A percentile compares a stretch with the other conserved stretches of the same genome.
Evolutionary conservation across 2,888 invertebrate species (phyloP).

Genomic region (Mactromeris polynyma): DNA sequence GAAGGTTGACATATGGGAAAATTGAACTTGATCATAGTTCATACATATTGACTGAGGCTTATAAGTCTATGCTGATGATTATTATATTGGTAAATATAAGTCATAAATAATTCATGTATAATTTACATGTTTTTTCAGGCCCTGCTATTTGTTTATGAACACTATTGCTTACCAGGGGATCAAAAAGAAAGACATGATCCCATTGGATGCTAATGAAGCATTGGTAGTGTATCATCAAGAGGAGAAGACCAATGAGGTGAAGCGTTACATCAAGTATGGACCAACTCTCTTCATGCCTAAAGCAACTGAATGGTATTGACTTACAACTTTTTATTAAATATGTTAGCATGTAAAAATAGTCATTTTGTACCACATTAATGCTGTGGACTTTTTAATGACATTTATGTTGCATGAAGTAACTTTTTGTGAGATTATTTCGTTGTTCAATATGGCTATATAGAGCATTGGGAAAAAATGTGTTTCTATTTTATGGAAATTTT

Average conservation of each 20-base stretch:
- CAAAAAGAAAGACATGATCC: constrained; percentile 74
- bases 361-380: not conserved
- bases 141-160: constrained; percentile 80
- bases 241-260: constrained; percentile 73
- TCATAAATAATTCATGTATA: too few relatives aligned
- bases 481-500: too few relatives aligned
- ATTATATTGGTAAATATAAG: too few relatives aligned
- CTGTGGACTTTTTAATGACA: not conserved
- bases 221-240: constrained; percentile 82
- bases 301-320: constrained; percentile 84
- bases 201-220: constrained; percentile 85
- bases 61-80: too few relatives aligned
- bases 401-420: not conserved
- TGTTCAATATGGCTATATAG: not conserved
- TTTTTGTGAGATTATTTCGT: not conserved
- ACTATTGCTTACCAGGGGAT: constrained; percentile 78
- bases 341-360: not conserved
- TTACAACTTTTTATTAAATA: not conserved
- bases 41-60: too few relatives aligned
- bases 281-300: constrained; percentile 84
- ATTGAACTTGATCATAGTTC: too few relatives aligned
- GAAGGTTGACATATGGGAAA: too few relatives aligned
- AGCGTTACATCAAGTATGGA: constrained; percentile 82
- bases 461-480: too few relatives aligned
- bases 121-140: constrained; percentile 72